These are phyloP conservation scores for Saccostrea echinata DNA, from an alignment of 1,140 invertebrate genomes.

Conservation along the genomic window DNA sequence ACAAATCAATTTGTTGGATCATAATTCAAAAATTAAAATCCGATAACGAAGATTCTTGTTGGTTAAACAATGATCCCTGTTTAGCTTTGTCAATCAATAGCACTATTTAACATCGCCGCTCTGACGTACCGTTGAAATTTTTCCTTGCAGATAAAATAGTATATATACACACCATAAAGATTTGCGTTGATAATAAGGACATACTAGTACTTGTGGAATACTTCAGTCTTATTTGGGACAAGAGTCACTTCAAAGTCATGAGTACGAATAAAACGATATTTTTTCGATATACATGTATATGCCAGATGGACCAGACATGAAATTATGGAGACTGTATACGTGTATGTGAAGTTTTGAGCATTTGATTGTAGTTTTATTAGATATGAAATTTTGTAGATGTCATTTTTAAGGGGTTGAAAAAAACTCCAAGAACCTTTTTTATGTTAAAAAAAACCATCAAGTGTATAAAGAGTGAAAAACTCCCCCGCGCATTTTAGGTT, in stretches of 20 bases:
- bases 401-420: no score
- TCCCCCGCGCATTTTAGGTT: neutral
- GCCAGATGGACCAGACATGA: neutral
- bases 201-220: constrained; percentile 1
- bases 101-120: neutral
- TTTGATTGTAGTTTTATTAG: no score
- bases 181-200: neutral
- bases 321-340: neutral
- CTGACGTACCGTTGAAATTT: neutral
- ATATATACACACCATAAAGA: neutral
- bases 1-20: constrained; percentile 13
- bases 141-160: neutral
- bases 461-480: no score
- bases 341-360: neutral
- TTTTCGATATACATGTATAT: neutral
- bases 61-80: neutral
- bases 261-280: neutral
- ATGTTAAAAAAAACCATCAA: no score
- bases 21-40: constrained; percentile 31
- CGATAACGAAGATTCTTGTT: neutral
- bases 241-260: neutral
- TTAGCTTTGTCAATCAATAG: constrained; percentile 18
- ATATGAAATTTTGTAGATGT: no score
- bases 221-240: neutral
- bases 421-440: no score